phyloP scores from a whole-genome alignment of 2,888 invertebrate genomes.

The Dasysyrphus albostriatus region DNA sequence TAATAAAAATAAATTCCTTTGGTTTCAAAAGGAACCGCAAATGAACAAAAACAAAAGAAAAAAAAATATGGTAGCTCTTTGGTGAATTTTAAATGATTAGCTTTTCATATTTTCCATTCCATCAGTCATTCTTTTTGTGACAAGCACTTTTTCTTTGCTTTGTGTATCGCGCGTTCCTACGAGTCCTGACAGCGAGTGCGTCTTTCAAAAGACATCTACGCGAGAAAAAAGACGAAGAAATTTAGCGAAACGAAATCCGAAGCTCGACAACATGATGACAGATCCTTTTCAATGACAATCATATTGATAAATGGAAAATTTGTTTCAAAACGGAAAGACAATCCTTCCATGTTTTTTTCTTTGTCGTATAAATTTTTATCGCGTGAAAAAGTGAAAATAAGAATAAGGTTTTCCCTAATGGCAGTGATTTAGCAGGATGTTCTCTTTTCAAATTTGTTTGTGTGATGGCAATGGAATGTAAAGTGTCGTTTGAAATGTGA shows the following conservation, averaged over 20 bases:
- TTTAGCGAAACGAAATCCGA: constrained; percentile 27
- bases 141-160: constrained; percentile 44
- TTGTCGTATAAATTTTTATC: constrained; percentile 3
- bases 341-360: constrained; percentile 38
- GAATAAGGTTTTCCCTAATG: constrained; percentile 28
- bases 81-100: constrained; percentile 51
- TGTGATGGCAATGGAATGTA: constrained; percentile 2
- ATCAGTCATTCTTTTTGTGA: constrained; percentile 58
- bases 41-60: not conserved
- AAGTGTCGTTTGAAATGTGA: not conserved
- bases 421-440: constrained; percentile 24
- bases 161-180: constrained; percentile 16
- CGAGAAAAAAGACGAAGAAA: not conserved
- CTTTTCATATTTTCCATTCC: constrained; percentile 35
- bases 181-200: constrained; percentile 43
- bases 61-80: constrained; percentile 36
- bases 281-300: constrained; percentile 75
- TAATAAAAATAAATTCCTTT: constrained; percentile 6
- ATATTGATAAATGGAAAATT: constrained; percentile 74
- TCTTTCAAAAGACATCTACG: constrained; percentile 25
- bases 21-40: not conserved
- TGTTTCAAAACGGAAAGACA: constrained; percentile 50
- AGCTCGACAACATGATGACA: constrained; percentile 66
- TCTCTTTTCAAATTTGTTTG: not conserved
- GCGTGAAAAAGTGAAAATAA: constrained; percentile 14